Evolutionary conservation across 2,113 vertebrate species (phyloP).

Genomic region (Regulus satrapa): DNA sequence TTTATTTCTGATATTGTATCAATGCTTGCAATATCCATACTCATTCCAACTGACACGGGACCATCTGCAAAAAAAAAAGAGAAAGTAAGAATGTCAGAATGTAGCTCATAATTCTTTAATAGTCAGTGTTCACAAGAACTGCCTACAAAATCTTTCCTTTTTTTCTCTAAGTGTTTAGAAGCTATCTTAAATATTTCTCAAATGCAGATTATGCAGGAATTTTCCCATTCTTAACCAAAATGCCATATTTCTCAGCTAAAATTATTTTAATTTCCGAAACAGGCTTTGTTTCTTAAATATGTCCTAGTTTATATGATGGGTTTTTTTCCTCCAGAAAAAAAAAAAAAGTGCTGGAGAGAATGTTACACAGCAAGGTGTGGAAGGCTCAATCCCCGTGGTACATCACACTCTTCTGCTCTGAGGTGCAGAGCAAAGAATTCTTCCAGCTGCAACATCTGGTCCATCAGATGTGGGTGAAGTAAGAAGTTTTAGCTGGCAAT

Average conservation of each 20-base stretch:
- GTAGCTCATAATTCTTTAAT: not conserved
- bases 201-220: not conserved
- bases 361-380: not conserved
- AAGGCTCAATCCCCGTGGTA: not conserved
- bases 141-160: not conserved
- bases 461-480: not conserved
- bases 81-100: not conserved
- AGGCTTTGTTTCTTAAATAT: not conserved
- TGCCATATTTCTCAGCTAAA: not conserved
- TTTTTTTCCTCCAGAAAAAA: not conserved
- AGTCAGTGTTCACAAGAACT: not conserved
- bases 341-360: not conserved
- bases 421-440: slow-evolving; percentile 32
- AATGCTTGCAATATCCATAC: slow-evolving; percentile 91
- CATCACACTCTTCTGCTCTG: not conserved
- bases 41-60: slow-evolving; percentile 89
- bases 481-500: not conserved
- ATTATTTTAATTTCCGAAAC: not conserved
- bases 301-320: not conserved
- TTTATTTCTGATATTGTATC: slow-evolving; percentile 94
- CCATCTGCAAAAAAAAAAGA: slow-evolving; percentile 74
- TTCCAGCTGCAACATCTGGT: slow-evolving; percentile 25
- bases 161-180: not conserved
- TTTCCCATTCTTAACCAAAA: not conserved
- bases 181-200: not conserved